Evolutionary conservation across 2,888 invertebrate species (phyloP).

Genomic region (Polydrusus tereticollis): DNA sequence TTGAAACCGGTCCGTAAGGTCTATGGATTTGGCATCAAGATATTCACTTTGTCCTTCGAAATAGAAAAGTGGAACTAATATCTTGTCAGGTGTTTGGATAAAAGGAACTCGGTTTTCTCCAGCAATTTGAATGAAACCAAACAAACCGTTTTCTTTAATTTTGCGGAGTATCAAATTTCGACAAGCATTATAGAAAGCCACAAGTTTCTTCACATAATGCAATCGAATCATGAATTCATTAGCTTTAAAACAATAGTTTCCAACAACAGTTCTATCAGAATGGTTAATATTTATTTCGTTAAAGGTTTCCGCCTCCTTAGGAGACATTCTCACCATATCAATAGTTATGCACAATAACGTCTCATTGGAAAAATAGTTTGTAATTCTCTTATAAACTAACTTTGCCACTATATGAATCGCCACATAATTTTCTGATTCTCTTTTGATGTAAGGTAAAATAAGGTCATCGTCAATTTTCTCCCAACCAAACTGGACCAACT

Average conservation of each 20-base stretch:
- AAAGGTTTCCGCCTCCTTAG: conserved; percentile 31
- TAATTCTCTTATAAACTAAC: neutral
- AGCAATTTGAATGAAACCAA: conserved; percentile 46
- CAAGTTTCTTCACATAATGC: conserved; percentile 22
- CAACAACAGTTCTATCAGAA: conserved; percentile 28
- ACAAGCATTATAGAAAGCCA: conserved; percentile 19
- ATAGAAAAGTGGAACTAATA: conserved; percentile 47
- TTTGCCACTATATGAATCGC: conserved; percentile 9
- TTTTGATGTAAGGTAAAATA: conserved; percentile 21
- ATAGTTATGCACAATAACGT: conserved; percentile 14
- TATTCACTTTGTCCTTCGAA: conserved; percentile 40
- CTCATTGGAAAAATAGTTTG: conserved; percentile 9
- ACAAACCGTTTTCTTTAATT: conserved; percentile 4
- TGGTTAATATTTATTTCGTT: conserved; percentile 45
- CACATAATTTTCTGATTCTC: conserved; percentile 16
- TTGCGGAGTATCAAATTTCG: neutral
- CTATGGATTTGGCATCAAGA: conserved; percentile 20
- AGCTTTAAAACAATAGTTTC: conserved; percentile 12
- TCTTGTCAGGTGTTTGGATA: conserved; percentile 17
- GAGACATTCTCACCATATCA: conserved; percentile 8
- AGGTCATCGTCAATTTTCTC: neutral
- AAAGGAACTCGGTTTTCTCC: conserved; percentile 39
- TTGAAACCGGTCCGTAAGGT: conserved; percentile 40
- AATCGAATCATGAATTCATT: conserved; percentile 27
- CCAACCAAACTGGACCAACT: conserved; percentile 32